Conservation (phyloP, 1,140 invertebrate species). For the Phthorimaea operculella region DNA sequence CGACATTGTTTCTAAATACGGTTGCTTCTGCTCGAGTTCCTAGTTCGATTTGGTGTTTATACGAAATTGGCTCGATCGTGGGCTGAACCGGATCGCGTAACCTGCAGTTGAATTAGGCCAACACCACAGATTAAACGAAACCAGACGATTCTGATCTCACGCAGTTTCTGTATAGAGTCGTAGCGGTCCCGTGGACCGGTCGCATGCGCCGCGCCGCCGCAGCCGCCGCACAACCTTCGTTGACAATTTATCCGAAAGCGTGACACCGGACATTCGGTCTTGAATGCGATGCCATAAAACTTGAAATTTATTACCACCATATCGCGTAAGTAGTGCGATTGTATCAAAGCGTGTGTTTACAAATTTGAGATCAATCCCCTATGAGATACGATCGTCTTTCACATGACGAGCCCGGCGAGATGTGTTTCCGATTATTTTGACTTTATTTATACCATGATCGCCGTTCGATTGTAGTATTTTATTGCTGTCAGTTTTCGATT, state of each 20-base stretch:
- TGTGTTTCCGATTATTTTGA: slow-evolving; percentile 23
- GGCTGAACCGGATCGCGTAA: slow-evolving; percentile 15
- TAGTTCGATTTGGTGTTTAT: too few relatives aligned
- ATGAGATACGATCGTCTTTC: slow-evolving; percentile 27
- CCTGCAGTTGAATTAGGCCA: slow-evolving; percentile 16
- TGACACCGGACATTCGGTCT: slow-evolving; percentile 24
- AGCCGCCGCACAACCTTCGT: slow-evolving; percentile 15
- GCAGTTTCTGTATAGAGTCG: slow-evolving; percentile 22
- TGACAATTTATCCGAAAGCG: slow-evolving; percentile 12
- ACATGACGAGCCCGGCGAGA: slow-evolving; percentile 12
- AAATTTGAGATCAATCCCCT: slow-evolving; percentile 22
- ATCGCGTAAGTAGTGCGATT: slow-evolving; percentile 33
- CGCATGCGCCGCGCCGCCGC: slow-evolving; percentile 8
- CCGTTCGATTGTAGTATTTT: slow-evolving; percentile 31
- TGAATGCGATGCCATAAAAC: slow-evolving; percentile 28
- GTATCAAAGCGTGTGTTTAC: slow-evolving; percentile 17
- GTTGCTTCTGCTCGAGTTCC: not conserved
- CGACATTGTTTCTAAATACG: not conserved
- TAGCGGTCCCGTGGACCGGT: slow-evolving; percentile 22
- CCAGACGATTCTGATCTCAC: slow-evolving; percentile 16
- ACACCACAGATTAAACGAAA: slow-evolving; percentile 13
- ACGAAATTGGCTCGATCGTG: slow-evolving; percentile 18
- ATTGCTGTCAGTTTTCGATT: slow-evolving; percentile 33
- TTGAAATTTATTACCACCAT: slow-evolving; percentile 30
- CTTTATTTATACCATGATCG: slow-evolving; percentile 30